Base-by-base conservation (phyloP, 2,888 invertebrate genomes). In the Aleiodes alternator region DNA sequence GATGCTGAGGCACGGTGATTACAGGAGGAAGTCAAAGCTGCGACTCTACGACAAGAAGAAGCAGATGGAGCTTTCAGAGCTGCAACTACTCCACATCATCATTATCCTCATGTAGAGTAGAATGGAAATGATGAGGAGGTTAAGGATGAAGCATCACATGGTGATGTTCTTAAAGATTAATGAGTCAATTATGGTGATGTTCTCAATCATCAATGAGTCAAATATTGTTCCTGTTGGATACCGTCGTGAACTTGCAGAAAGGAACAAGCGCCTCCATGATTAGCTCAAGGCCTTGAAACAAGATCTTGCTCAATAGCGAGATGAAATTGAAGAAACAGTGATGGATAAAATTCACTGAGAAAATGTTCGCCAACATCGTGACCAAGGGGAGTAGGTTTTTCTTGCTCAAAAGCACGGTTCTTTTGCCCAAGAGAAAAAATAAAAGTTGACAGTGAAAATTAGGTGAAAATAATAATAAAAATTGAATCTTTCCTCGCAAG, bases 261-360 rank as follows among this genome's bases (percentile, higher is more conserved):
- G 97, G 89, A 98, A 97, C 90, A 97, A 98, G 90, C 95, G 97
- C 84, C 94, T 99, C 84, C 97, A 98, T 90, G 95, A 95, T 91
- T 98, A 99, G 91, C 93, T 99, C 80, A 96, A 96, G 94, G 98
- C 96, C 85, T 91, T 99, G 90, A 98, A 98, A 89, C 95, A 96
- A 91, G 99, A 99, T 92, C 93, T 99, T 89, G 97, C 97, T 82
- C 95, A 95, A 88, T 96, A 97, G 68, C 95, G 98, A 86, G 98
- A 98, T 90, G 97, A 97, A 90, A 94, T 96, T 69, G 97, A 97
- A 90, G 96, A 98, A 92, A 98, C 98, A 72, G 95, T 95, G 83
- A 96, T 98, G 94, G 98, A 98, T 92, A 97, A 97, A 91, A 96
- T 98, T 88, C 99, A 99, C 92, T 95, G 98, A 91, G 98, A 99